phyloP scores from a whole-genome alignment of 2,888 invertebrate species.

The Drosophila helvetica region DNA sequence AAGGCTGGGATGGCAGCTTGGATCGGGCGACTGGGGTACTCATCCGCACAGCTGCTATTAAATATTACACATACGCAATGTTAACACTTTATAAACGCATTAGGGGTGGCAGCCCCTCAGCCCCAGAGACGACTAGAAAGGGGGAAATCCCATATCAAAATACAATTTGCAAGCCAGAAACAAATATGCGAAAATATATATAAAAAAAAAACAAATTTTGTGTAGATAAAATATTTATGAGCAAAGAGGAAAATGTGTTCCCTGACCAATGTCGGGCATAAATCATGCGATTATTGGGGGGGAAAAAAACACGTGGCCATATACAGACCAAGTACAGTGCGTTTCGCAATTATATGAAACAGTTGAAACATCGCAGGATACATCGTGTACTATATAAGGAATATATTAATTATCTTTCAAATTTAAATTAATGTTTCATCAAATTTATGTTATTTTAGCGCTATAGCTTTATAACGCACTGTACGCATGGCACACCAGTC shows the following conservation, averaged over 20 bases:
- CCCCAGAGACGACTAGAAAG: conserved; percentile 2
- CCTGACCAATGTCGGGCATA: conserved; percentile 48
- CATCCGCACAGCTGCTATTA: conserved; percentile 58
- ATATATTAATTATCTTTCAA: no score
- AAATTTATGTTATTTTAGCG: neutral
- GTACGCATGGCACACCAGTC: conserved; percentile 13
- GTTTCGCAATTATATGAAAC: conserved; percentile 1
- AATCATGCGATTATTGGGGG: conserved; percentile 70
- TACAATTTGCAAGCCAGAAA: conserved; percentile 63
- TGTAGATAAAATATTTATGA: conserved; percentile 54
- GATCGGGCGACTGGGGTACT: neutral
- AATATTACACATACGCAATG: conserved; percentile 71
- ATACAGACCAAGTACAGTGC: conserved; percentile 45
- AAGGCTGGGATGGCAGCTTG: neutral
- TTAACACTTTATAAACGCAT: conserved; percentile 79
- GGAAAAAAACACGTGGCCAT: conserved; percentile 63
- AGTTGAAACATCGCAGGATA: neutral
- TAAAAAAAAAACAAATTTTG: conserved; percentile 28
- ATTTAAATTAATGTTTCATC: no score
- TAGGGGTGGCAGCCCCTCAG: conserved; percentile 35
- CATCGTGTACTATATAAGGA: neutral
- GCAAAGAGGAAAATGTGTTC: conserved; percentile 25
- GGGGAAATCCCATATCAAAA: conserved; percentile 61
- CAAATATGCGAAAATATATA: conserved; percentile 21
- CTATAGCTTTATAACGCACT: conserved; percentile 8